These are phyloP conservation scores for Cylindroiulus punctatus DNA, from an alignment of 2,888 invertebrate species.

Conservation along the genomic window DNA sequence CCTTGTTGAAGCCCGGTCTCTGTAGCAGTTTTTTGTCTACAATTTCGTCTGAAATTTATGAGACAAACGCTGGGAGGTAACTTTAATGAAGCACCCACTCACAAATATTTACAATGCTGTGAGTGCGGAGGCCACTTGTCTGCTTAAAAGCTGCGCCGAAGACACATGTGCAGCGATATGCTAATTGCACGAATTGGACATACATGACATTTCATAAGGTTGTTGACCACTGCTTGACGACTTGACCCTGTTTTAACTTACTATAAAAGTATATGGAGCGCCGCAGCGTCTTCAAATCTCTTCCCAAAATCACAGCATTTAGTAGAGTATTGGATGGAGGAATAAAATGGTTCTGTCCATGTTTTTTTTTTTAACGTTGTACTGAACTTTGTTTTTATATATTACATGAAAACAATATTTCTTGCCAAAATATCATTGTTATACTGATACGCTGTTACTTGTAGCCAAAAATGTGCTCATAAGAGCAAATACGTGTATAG, in stretches of 20 bases:
- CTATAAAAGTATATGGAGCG: too few relatives aligned
- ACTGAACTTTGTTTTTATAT: too few relatives aligned
- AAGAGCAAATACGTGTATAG: too few relatives aligned
- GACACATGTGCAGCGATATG: not conserved
- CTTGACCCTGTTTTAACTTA: not conserved
- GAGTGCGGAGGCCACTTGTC: constrained; percentile 14
- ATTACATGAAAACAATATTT: too few relatives aligned
- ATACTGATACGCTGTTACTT: too few relatives aligned
- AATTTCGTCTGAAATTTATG: constrained; percentile 6
- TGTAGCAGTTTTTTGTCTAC: not conserved
- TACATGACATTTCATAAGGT: not conserved
- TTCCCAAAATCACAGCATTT: too few relatives aligned
- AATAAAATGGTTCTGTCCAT: too few relatives aligned
- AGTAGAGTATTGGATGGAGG: too few relatives aligned
- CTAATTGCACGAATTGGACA: constrained; percentile 8
- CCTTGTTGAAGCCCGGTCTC: not conserved
- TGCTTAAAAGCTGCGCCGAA: not conserved
- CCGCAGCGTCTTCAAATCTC: too few relatives aligned
- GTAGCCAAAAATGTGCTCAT: too few relatives aligned
- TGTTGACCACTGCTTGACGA: not conserved
- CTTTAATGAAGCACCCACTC: constrained; percentile 18
- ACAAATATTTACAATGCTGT: not conserved
- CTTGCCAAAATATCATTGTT: too few relatives aligned
- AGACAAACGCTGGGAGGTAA: constrained; percentile 3
- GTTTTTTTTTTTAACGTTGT: too few relatives aligned